Conservation (phyloP, 2,797 vertebrate genomes). For the Novumbra hubbsi region DNA sequence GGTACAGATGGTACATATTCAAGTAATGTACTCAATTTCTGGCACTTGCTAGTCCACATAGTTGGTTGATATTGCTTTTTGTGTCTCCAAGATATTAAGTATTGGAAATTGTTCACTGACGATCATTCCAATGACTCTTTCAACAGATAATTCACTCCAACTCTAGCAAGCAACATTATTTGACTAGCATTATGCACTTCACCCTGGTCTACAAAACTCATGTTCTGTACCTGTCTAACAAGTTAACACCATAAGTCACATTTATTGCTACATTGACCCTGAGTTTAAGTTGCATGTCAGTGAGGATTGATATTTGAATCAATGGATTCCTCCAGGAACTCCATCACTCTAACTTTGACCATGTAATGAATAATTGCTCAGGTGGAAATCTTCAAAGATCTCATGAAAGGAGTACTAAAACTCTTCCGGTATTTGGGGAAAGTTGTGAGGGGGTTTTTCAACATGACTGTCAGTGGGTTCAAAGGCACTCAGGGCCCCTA, state of each 20-base stretch:
- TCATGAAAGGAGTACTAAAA: background rate
- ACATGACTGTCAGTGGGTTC: background rate
- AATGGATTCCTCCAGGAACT: background rate
- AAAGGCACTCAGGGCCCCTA: background rate
- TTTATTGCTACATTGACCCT: constrained; percentile 2
- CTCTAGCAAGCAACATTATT: background rate
- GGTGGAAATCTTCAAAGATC: constrained; percentile 4
- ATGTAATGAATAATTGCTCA: constrained; percentile 5
- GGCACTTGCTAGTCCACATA: background rate
- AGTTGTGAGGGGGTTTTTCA: too few relatives aligned
- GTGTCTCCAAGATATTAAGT: background rate
- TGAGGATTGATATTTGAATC: background rate
- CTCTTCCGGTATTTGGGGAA: background rate
- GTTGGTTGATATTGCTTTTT: constrained; percentile 17
- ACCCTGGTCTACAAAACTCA: constrained; percentile 6
- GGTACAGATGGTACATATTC: constrained; percentile 31
- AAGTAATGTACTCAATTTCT: constrained; percentile 24
- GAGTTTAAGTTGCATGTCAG: constrained; percentile 20
- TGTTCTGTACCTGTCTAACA: constrained; percentile 7
- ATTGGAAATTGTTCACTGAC: background rate
- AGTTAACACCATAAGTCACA: constrained; percentile 26
- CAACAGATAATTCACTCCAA: constrained; percentile 4
- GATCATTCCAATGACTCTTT: background rate
- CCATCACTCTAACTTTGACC: constrained; percentile 6
- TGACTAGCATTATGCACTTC: background rate